These are phyloP conservation scores for Squalus acanthias DNA, from an alignment of 2,797 vertebrate species.

Conservation along the genomic window DNA sequence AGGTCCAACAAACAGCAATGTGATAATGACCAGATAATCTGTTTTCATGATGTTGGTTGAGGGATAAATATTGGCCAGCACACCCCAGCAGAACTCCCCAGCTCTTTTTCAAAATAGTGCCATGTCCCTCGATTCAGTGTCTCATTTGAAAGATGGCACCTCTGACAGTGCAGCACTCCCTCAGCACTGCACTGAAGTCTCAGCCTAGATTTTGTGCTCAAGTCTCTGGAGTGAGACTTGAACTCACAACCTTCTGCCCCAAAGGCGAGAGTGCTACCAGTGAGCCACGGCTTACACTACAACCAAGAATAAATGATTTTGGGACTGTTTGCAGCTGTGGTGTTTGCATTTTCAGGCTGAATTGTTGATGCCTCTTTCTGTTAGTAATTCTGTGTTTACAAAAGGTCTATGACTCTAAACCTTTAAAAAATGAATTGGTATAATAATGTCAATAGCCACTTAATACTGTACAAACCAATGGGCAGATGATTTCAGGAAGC, in stretches of 20 bases:
- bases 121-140: neutral
- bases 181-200: neutral
- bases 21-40: neutral
- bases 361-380: neutral
- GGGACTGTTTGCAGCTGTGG: neutral
- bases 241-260: neutral
- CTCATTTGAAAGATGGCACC: neutral
- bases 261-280: neutral
- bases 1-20: neutral
- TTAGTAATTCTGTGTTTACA: neutral
- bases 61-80: neutral
- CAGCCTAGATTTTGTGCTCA: neutral
- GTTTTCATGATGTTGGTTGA: neutral
- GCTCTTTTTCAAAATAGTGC: neutral
- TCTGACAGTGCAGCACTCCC: neutral
- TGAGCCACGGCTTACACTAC: neutral
- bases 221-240: neutral
- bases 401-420: neutral
- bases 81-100: too few relatives aligned
- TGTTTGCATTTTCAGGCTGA: neutral
- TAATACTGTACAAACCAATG: neutral
- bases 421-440: constrained; percentile 11
- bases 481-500: neutral
- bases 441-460: neutral
- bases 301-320: neutral